phyloP scores from a whole-genome alignment of 2,797 vertebrate species.

The Mycteria americana region DNA sequence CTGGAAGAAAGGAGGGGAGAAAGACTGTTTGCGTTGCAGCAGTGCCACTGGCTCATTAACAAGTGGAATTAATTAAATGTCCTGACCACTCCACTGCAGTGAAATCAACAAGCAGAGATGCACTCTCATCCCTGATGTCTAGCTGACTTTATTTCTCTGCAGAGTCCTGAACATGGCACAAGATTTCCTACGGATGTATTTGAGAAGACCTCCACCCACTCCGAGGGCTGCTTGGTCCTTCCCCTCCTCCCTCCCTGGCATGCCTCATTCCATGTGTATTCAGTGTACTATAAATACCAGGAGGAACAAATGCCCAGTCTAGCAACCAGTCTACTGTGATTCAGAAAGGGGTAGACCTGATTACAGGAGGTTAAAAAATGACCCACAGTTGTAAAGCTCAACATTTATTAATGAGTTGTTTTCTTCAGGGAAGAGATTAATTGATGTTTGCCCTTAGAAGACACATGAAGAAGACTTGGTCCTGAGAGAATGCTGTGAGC shows the following conservation, averaged over 20 bases:
- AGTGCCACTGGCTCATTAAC: not conserved
- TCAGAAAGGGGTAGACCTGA: not conserved
- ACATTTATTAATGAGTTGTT: not conserved
- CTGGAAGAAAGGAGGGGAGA: not conserved
- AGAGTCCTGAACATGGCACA: not conserved
- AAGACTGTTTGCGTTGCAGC: not conserved
- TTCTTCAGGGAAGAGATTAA: not conserved
- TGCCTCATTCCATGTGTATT: not conserved
- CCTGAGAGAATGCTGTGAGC: not conserved
- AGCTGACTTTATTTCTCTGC: not conserved
- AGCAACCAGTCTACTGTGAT: not conserved
- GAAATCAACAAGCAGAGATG: not conserved
- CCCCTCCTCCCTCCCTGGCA: not conserved
- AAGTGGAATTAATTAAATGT: not conserved
- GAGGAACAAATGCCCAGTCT: not conserved
- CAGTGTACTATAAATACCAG: fast-evolving
- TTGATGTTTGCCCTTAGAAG: not conserved
- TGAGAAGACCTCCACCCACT: not conserved
- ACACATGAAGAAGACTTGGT: not conserved
- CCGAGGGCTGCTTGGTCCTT: not conserved
- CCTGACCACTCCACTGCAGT: not conserved
- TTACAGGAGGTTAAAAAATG: not conserved
- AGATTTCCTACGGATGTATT: not conserved
- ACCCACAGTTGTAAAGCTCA: not conserved
- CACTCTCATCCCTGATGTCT: not conserved